Evolutionary conservation across 2,888 invertebrate species (phyloP).

Genomic region (Nephrotoma appendiculata): DNA sequence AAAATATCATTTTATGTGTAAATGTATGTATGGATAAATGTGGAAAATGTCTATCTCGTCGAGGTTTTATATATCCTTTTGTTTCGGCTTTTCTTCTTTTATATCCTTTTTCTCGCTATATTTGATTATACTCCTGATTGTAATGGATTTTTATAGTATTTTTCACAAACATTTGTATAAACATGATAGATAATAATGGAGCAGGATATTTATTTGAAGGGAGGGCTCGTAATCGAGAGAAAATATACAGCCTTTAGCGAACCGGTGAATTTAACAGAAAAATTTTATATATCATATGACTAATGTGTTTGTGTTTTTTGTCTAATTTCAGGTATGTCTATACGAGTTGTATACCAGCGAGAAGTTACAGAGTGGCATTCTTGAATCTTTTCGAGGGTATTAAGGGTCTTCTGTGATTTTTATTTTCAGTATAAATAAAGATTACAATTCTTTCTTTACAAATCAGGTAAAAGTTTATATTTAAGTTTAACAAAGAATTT

Average conservation of each 20-base stretch:
- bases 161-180: background rate
- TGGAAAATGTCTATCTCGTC: background rate
- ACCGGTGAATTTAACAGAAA: background rate
- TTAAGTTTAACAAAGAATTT: too few species aligned
- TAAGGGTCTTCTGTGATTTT: too few species aligned
- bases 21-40: background rate
- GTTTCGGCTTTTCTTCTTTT: background rate
- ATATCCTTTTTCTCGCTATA: background rate
- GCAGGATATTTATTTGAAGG: background rate
- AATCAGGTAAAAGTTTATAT: too few species aligned
- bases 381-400: background rate
- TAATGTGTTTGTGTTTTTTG: background rate
- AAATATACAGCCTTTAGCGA: background rate
- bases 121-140: background rate
- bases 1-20: background rate
- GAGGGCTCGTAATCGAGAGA: background rate
- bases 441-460: too few species aligned
- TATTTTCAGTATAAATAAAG: too few species aligned
- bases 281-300: background rate
- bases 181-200: background rate
- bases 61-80: background rate
- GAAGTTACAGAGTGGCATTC: background rate
- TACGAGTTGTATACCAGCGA: background rate
- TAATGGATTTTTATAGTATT: background rate
- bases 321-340: background rate